Conservation (phyloP, 1,140 invertebrate species). For the Harlomillsia oculata region DNA sequence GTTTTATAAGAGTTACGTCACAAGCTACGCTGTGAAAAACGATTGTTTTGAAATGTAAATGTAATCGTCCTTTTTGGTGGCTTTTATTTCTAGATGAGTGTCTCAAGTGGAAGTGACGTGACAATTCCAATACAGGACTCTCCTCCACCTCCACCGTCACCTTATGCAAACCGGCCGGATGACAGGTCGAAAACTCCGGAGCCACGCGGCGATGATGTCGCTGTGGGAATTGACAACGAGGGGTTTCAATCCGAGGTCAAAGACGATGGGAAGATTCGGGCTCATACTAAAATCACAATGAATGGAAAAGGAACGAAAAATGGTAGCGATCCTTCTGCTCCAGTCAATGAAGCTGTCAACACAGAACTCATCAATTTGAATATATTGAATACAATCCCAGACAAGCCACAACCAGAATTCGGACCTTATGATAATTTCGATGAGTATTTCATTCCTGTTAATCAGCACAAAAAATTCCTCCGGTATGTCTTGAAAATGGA, state of each 20-base stretch:
- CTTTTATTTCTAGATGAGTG: slow-evolving; percentile 28
- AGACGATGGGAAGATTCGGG: slow-evolving; percentile 1
- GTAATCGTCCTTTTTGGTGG: slow-evolving; percentile 8
- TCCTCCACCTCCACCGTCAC: slow-evolving; percentile 33
- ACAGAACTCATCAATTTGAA: slow-evolving; percentile 67
- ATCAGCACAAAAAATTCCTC: slow-evolving; percentile 71
- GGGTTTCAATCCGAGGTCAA: slow-evolving; percentile 7
- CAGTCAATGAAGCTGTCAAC: slow-evolving; percentile 60
- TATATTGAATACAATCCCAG: slow-evolving; percentile 43
- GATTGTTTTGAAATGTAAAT: no score
- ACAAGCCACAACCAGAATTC: slow-evolving; percentile 54
- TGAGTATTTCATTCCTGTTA: slow-evolving; percentile 72
- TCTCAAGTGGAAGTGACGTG: slow-evolving; percentile 34
- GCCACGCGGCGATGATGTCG: slow-evolving; percentile 4
- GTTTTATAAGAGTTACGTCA: no score
- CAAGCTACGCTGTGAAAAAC: no score
- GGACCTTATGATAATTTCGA: slow-evolving; percentile 53
- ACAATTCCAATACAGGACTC: slow-evolving; percentile 34
- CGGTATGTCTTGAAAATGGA: slow-evolving; percentile 48
- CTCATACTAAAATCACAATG: slow-evolving; percentile 23
- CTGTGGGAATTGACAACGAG: slow-evolving; percentile 18
- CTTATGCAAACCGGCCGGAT: slow-evolving; percentile 19
- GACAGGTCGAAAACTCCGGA: slow-evolving; percentile 7
- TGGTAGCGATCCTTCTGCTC: slow-evolving; percentile 1
- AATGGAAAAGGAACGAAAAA: slow-evolving; percentile 13